These are phyloP conservation scores for Seladonia tumulorum DNA, from an alignment of 2,888 invertebrate species.

Conservation along the genomic window DNA sequence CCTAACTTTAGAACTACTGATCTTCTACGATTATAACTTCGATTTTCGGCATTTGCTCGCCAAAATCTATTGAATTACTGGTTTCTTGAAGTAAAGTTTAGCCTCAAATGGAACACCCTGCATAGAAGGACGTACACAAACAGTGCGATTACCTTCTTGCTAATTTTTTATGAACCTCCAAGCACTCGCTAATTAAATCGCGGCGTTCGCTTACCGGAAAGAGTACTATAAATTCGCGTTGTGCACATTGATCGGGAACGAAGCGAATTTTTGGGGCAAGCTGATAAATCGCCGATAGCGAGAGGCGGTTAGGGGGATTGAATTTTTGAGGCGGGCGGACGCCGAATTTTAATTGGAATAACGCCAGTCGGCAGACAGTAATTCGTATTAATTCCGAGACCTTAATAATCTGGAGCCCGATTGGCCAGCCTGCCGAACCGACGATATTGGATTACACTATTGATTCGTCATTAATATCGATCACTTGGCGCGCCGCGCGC, in stretches of 20 bases:
- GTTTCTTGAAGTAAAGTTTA: no score
- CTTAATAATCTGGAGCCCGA: slow-evolving; percentile 57
- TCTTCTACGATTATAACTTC: no score
- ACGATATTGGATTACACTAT: slow-evolving; percentile 65
- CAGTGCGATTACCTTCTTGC: no score
- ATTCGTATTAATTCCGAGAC: slow-evolving; percentile 58
- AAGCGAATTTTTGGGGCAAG: neutral
- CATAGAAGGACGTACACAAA: no score
- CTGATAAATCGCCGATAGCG: neutral
- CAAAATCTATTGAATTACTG: no score
- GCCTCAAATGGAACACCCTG: no score
- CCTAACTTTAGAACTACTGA: no score
- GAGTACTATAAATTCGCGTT: neutral
- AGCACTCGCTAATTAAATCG: no score
- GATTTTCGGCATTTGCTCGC: no score
- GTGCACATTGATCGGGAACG: neutral
- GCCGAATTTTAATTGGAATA: slow-evolving; percentile 54
- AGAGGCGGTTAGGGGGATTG: slow-evolving; percentile 25
- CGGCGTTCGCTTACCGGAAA: no score
- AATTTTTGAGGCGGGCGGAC: slow-evolving; percentile 38
- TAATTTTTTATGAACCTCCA: no score
- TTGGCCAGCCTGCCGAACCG: slow-evolving; percentile 35
- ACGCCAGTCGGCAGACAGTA: slow-evolving; percentile 42
- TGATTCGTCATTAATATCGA: slow-evolving; percentile 67
- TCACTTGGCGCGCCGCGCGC: slow-evolving; percentile 38